A percentile compares a stretch with the other conserved stretches of the same genome.
phyloP scores from a whole-genome alignment of 2,888 invertebrate species.

The Exephanes ischioxanthus region DNA sequence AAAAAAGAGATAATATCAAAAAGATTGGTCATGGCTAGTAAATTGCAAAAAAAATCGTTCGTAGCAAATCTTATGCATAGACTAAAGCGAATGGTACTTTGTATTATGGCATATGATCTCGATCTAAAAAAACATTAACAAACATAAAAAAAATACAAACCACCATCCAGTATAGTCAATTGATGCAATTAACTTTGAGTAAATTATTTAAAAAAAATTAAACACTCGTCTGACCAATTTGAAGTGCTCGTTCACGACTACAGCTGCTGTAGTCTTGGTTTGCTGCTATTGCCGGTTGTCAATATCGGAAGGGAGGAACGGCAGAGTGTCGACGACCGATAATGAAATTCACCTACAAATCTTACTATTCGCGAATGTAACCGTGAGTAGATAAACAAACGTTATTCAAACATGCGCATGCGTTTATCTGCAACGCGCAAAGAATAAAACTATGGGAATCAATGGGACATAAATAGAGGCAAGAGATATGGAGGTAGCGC shows the following conservation, averaged over 20 bases:
- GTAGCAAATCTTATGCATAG: too few relatives aligned
- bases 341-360: conserved; percentile 3
- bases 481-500: not conserved
- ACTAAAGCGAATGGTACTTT: too few relatives aligned
- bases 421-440: conserved; percentile 7
- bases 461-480: not conserved
- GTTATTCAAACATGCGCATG: not conserved
- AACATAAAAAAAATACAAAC: not conserved
- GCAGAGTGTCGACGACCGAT: conserved; percentile 2
- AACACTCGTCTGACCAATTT: not conserved
- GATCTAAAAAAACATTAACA: not conserved
- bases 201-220: not conserved
- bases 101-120: too few relatives aligned
- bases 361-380: conserved; percentile 26
- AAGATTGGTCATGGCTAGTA: too few relatives aligned
- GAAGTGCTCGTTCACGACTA: too few relatives aligned
- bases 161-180: not conserved
- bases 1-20: too few relatives aligned
- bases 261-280: conserved; percentile 42
- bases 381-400: not conserved
- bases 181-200: not conserved
- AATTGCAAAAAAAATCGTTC: too few relatives aligned
- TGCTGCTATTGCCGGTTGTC: conserved; percentile 21
- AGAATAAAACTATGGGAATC: conserved; percentile 12
- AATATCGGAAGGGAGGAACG: conserved; percentile 35